Base-by-base conservation (phyloP, 2,113 vertebrate species). In the Tachysurus vachellii region DNA sequence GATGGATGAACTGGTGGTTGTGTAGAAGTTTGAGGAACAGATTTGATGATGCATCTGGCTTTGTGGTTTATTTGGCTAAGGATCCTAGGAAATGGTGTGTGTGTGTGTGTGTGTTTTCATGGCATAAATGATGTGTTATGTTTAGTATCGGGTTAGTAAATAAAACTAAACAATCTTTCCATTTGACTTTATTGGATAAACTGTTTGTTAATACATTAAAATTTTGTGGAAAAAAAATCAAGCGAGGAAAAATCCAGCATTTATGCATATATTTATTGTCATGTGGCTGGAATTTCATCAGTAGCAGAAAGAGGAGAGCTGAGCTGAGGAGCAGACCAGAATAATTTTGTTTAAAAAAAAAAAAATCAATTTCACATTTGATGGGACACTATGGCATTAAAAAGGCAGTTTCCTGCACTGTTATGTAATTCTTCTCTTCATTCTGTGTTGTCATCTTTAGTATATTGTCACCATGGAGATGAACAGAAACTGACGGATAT, bases 111-210 rank as follows among this genome's bases (percentile, higher is more conserved):
- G 36, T 36, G 36, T 36, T 1, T 36, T 28, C 16, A 73, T 19
- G 31, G 28, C 14, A 47, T 75, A n/a, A 23, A 28, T 53, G 21
- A 0, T 31, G 0, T 4, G 10, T 16, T 17, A 6, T 16, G 66
- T 70, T 50, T 50, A 50, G 47, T 23, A 71, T 21, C 13, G 10
- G 19, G 17, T 56, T 9, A 80, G 14, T 44, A 44, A 81, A 81
- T 42, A 44, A 61, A 81, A 26, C 21, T 56, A 61, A 2, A 44
- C 21, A 26, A 10, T 23, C 21, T 44, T 81, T 36, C 21, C 36
- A 14, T 81, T 61, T 23, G 26, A 44, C 79, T 81, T 81, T 81
- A 61, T 81, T 81, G 79, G 56, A 81, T 81, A 81, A 81, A 61
- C 56, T 42, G n/a, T 80, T 61, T 56, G 4, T 81, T 31, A 31